These are phyloP conservation scores for Buphagus erythrorhynchus DNA, from an alignment of 2,797 vertebrate species.

Conservation along the genomic window DNA sequence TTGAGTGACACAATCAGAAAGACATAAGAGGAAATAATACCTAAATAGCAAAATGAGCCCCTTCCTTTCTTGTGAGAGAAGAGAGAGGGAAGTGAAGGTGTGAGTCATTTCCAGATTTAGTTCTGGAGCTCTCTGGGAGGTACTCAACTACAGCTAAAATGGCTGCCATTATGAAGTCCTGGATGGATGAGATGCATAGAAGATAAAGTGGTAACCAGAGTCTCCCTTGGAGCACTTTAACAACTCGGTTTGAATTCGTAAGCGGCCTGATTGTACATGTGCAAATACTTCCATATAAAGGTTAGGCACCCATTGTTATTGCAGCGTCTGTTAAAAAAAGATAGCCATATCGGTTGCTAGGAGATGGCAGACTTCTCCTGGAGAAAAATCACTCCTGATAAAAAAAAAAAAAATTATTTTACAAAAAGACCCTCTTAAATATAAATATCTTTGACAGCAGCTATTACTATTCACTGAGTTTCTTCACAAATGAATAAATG, in stretches of 20 bases:
- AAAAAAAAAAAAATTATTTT: slow-evolving; percentile 40
- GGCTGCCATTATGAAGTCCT: slow-evolving; percentile 5
- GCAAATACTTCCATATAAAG: slow-evolving; percentile 73
- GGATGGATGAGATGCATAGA: background rate
- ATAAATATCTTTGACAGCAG: slow-evolving; percentile 81
- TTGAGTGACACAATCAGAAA: background rate
- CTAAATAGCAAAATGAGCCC: background rate
- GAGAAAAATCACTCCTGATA: slow-evolving; percentile 76
- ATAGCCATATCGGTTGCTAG: slow-evolving; percentile 80
- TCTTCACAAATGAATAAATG: slow-evolving; percentile 77
- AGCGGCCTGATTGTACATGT: slow-evolving; percentile 66
- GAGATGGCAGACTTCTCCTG: slow-evolving; percentile 75
- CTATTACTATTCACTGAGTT: slow-evolving; percentile 78
- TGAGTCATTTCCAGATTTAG: background rate
- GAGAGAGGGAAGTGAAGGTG: background rate
- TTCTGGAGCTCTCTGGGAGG: background rate
- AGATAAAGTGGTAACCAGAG: slow-evolving; percentile 20
- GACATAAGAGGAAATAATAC: background rate
- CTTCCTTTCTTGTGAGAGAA: background rate
- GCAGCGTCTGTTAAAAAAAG: slow-evolving; percentile 72
- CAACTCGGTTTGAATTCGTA: slow-evolving; percentile 70
- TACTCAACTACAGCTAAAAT: background rate
- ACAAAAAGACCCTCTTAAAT: slow-evolving; percentile 80
- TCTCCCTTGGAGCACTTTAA: slow-evolving; percentile 58
- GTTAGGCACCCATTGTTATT: slow-evolving; percentile 67